These are phyloP conservation scores for Diploscapter pachys DNA, from an alignment of 1,140 invertebrate genomes.

Conservation along the genomic window DNA sequence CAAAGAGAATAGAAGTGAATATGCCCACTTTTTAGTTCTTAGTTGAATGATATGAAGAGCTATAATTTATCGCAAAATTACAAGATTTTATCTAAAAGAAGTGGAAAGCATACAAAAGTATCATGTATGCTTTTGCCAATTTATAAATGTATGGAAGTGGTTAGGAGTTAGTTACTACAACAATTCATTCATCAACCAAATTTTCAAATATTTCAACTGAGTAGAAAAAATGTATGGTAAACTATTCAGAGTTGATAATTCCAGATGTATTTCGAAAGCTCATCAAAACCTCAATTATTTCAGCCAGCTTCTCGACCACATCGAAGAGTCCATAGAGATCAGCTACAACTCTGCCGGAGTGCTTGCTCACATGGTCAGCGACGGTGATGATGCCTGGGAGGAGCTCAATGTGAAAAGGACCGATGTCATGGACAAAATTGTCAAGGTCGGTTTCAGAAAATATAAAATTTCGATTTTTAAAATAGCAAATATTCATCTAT, in stretches of 20 bases:
- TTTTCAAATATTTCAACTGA: too few species aligned
- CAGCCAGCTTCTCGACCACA: slow-evolving; percentile 75
- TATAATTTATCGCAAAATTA: not conserved
- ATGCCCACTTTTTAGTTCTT: slow-evolving; percentile 1
- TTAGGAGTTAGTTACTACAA: too few species aligned
- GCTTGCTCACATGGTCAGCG: slow-evolving; percentile 86
- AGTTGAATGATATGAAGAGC: not conserved
- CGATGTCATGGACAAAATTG: slow-evolving; percentile 74
- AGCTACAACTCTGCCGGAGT: slow-evolving; percentile 95
- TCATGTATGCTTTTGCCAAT: too few species aligned
- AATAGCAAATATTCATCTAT: not conserved
- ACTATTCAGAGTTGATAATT: too few species aligned
- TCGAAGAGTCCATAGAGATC: slow-evolving; percentile 89
- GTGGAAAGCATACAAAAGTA: too few species aligned
- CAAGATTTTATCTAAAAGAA: not conserved
- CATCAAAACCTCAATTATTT: slow-evolving; percentile 28
- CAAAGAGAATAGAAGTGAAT: not conserved
- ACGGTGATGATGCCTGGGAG: slow-evolving; percentile 80
- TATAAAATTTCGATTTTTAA: not conserved
- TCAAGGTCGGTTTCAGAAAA: slow-evolving; percentile 52
- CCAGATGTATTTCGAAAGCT: too few species aligned
- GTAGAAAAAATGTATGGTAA: too few species aligned
- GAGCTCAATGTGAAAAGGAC: slow-evolving; percentile 67
- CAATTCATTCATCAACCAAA: too few species aligned
- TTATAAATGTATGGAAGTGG: too few species aligned